Evolutionary conservation across 2,113 vertebrate species (phyloP), one percentile per base, ranked within the genome.

Genomic region (Capricornis sumatraensis): DNA sequence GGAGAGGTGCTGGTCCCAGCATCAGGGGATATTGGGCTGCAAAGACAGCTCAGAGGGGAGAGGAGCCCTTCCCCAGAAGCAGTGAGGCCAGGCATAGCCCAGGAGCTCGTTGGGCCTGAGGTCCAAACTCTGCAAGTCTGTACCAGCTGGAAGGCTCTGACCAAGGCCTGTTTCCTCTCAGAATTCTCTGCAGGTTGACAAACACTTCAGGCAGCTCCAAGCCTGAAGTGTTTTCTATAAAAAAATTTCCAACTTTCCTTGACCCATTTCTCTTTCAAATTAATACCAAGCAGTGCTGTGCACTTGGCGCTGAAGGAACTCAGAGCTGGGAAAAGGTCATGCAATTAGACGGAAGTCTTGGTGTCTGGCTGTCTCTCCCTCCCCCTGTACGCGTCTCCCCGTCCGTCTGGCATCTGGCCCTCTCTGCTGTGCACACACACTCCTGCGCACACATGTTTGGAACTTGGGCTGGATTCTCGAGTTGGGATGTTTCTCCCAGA

Each of bases 211-310:
- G 82, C 55, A 93, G 78, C 95, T 84, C 92, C 27, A 82, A 87
- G 92, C 76, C 92, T 93, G 79, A 94, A 96, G 87, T 92, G 82
- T 96, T 98, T 94, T 91, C 93, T 97, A 79, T 96, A 91, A 97
- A 40, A 94, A 94, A 95, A 88, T 95, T 93, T 95, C 91, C 95
- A 93, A 97, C 97, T 97, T 98, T 97, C 97, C 90, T 95, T 98
- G 97, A 97, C 98, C 97, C 76, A 92, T 97, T 98, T 98, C 95
- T 97, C 94, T 97, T 96, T 95, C 92, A 97, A 96, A 96, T 97
- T 64, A 97, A 96, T 96, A 87, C 81, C 84, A 64, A 62, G 50
- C 92, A 93, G 95, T 1, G 1, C 91, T 60, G 74, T 89, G 81
- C 50, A 43, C 84, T 97, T 67, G 94, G 95, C 79, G 36, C 93